Evolutionary conservation across 2,888 invertebrate species (phyloP).

Genomic region (Pyrgus malvae): DNA sequence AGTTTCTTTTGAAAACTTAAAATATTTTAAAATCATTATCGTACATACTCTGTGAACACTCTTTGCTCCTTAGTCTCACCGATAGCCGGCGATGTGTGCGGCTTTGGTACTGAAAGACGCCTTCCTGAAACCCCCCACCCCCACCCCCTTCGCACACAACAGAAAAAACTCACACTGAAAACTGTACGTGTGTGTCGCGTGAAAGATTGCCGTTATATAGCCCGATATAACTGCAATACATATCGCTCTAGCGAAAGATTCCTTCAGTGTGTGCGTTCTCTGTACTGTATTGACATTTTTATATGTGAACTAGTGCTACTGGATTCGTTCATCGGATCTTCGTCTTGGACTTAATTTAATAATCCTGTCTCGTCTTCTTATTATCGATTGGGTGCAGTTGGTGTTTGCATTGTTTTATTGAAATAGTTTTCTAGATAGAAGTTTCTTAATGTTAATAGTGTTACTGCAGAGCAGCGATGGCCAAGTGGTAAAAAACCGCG

Average conservation of each 20-base stretch:
- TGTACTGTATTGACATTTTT: conserved; percentile 78
- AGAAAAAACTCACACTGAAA: conserved; percentile 59
- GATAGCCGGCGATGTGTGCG: conserved; percentile 78
- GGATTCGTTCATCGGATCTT: conserved; percentile 32
- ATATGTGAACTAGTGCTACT: conserved; percentile 65
- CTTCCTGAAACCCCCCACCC: conserved; percentile 71
- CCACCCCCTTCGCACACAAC: conserved; percentile 39
- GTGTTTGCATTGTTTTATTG: background rate
- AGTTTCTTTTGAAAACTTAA: background rate
- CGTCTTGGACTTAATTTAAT: conserved; percentile 14
- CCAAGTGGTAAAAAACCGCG: too few relatives aligned
- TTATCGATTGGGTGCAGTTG: background rate
- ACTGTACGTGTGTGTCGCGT: conserved; percentile 37
- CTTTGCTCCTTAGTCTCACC: conserved; percentile 79
- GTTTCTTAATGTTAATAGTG: too few relatives aligned
- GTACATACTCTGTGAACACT: conserved; percentile 54
- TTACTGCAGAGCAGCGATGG: too few relatives aligned
- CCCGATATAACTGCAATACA: conserved; percentile 65
- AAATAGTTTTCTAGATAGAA: too few relatives aligned
- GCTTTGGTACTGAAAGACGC: conserved; percentile 78
- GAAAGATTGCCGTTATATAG: conserved; percentile 71
- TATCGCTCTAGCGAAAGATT: conserved; percentile 43
- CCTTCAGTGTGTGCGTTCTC: conserved; percentile 41
- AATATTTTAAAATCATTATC: conserved; percentile 2
- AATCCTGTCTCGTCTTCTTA: background rate